phyloP scores from a whole-genome alignment of 2,797 vertebrate genomes.

The Myotis daubentonii region DNA sequence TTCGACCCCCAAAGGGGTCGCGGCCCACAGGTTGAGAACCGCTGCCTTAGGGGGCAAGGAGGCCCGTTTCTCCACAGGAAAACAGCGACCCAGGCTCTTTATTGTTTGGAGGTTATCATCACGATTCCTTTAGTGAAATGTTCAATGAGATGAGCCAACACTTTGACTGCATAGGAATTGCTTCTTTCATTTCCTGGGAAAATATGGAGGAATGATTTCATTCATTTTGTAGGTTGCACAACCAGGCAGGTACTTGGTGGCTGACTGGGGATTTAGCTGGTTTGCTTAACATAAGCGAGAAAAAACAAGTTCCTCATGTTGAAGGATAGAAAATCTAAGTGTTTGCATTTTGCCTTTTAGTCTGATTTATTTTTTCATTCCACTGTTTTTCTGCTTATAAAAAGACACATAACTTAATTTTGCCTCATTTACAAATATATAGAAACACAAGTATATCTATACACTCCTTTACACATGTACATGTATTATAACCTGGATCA shows the following conservation, averaged over 20 bases:
- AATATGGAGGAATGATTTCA: constrained; percentile 8
- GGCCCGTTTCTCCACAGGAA: neutral
- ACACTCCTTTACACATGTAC: neutral
- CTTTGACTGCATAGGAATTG: neutral
- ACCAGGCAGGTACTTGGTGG: neutral
- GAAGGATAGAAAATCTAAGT: neutral
- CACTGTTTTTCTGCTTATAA: constrained; percentile 5
- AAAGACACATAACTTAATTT: neutral
- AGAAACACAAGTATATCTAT: neutral
- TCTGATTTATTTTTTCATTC: constrained; percentile 16
- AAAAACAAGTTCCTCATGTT: neutral
- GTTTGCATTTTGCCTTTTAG: constrained; percentile 45
- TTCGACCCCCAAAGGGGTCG: too few species aligned
- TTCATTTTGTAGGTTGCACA: constrained; percentile 36
- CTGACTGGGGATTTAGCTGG: neutral
- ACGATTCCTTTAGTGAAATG: constrained; percentile 46
- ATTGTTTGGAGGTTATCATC: constrained; percentile 33
- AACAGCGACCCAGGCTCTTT: neutral
- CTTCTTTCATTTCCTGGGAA: constrained; percentile 43
- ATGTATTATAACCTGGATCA: neutral
- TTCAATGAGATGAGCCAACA: constrained; percentile 52
- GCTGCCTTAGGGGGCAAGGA: neutral
- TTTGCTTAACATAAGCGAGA: constrained; percentile 16
- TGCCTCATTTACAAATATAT: neutral
- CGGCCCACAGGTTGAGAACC: too few species aligned